Percentiles rank a stretch among this genome's conserved stretches.
Conservation (phyloP, 92 coral and sea anemone species). For the Zoanthus sociatus region DNA sequence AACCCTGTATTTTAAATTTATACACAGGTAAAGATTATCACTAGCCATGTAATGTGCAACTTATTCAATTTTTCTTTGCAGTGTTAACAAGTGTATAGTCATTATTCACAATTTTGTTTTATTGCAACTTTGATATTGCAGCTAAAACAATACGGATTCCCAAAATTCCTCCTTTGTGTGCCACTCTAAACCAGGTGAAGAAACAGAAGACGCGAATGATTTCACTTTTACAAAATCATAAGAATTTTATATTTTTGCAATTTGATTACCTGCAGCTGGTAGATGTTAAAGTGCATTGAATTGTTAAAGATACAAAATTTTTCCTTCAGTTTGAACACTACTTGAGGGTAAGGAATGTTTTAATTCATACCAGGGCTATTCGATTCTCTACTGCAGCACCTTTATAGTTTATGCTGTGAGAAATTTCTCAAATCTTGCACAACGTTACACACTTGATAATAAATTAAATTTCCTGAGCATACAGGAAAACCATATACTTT, state of each 20-base stretch:
- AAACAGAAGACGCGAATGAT: not conserved
- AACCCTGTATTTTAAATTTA: too few species aligned
- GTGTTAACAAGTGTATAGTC: not conserved
- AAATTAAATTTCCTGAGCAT: not conserved
- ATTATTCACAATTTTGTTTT: not conserved
- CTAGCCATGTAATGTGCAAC: too few species aligned
- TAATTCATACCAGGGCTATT: not conserved
- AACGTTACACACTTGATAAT: not conserved
- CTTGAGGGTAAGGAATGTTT: not conserved
- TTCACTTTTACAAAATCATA: constrained; percentile 2
- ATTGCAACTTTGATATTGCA: not conserved
- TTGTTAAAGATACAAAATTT: not conserved
- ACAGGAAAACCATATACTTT: not conserved
- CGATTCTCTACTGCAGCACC: not conserved
- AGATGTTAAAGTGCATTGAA: not conserved
- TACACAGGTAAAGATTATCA: too few species aligned
- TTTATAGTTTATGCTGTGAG: not conserved
- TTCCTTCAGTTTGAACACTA: not conserved
- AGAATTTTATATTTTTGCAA: not conserved
- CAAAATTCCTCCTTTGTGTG: not conserved
- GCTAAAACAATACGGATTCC: not conserved
- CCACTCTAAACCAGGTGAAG: constrained; percentile 4
- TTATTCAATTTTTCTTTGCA: too few species aligned
- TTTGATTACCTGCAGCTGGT: not conserved
- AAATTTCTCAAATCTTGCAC: not conserved